Percentiles rank a stretch among this genome's conserved stretches.
These are phyloP conservation scores for Scaptomyza pallida DNA, from an alignment of 1,140 invertebrate genomes.

Conservation along the genomic window DNA sequence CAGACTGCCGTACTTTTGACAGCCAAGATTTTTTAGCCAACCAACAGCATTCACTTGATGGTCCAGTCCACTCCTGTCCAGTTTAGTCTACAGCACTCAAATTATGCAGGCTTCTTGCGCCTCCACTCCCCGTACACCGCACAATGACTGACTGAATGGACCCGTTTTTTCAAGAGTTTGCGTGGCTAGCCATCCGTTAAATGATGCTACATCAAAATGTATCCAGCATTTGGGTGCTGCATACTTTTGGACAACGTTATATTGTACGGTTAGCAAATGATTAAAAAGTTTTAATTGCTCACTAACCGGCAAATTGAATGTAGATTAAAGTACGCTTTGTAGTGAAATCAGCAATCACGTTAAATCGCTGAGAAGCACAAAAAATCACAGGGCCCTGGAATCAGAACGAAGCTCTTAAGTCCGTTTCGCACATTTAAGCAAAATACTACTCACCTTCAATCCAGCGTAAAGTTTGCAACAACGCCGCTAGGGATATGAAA, in stretches of 20 bases:
- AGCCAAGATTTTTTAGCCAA: slow-evolving; percentile 34
- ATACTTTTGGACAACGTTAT: slow-evolving; percentile 32
- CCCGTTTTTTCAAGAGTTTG: slow-evolving; percentile 63
- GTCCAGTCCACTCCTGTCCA: slow-evolving; percentile 3
- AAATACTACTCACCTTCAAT: slow-evolving; percentile 61
- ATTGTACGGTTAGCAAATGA: slow-evolving; percentile 35
- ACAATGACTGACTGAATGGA: background rate
- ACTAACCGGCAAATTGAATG: slow-evolving; percentile 51
- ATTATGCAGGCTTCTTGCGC: slow-evolving; percentile 31
- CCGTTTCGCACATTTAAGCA: slow-evolving; percentile 59
- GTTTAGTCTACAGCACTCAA: slow-evolving; percentile 37
- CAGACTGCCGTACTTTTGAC: slow-evolving; percentile 21
- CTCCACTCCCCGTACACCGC: slow-evolving; percentile 7
- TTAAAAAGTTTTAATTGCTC: slow-evolving; percentile 66
- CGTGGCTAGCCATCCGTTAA: slow-evolving; percentile 68
- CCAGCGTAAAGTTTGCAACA: slow-evolving; percentile 41
- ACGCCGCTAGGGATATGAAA: slow-evolving; percentile 44
- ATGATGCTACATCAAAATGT: slow-evolving; percentile 55
- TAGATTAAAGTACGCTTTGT: slow-evolving; percentile 49
- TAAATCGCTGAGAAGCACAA: background rate
- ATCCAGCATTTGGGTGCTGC: slow-evolving; percentile 34
- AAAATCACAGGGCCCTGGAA: too few relatives aligned
- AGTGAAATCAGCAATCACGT: slow-evolving; percentile 27
- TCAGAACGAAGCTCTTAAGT: slow-evolving; percentile 30
- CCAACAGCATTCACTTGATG: slow-evolving; percentile 24